These are phyloP conservation scores for Cyrtodaria siliqua DNA, from an alignment of 2,888 invertebrate genomes.

Conservation along the genomic window DNA sequence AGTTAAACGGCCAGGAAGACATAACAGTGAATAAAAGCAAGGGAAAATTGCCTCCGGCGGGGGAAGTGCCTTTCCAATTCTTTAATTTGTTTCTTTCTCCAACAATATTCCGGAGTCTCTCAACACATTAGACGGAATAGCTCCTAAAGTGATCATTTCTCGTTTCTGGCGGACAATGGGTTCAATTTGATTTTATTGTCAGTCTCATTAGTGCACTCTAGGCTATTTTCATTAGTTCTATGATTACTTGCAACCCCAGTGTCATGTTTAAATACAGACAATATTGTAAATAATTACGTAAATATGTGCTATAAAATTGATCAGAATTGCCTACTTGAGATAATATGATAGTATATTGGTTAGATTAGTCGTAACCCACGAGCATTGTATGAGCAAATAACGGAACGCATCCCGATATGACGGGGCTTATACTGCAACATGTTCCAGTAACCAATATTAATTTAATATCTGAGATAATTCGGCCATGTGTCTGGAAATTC, in stretches of 20 bases:
- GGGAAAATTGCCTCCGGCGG: slow-evolving; percentile 19
- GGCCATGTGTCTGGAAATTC: slow-evolving; percentile 26
- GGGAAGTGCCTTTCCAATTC: slow-evolving; percentile 35
- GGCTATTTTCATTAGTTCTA: slow-evolving; percentile 51
- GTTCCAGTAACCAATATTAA: not conserved
- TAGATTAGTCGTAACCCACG: slow-evolving; percentile 25
- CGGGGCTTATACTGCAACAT: not conserved
- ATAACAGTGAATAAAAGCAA: slow-evolving; percentile 26
- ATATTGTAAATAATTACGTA: slow-evolving; percentile 56
- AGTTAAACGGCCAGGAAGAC: slow-evolving; percentile 39
- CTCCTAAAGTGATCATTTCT: slow-evolving; percentile 44
- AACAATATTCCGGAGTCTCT: slow-evolving; percentile 30
- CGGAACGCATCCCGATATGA: not conserved
- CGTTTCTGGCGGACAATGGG: slow-evolving; percentile 44
- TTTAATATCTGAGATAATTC: slow-evolving; percentile 30
- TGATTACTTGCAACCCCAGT: slow-evolving; percentile 39
- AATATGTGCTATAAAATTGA: slow-evolving; percentile 39
- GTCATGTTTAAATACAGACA: slow-evolving; percentile 46
- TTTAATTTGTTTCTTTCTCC: slow-evolving; percentile 44
- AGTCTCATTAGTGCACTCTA: slow-evolving; percentile 32
- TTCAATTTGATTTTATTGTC: slow-evolving; percentile 62
- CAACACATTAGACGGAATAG: slow-evolving; percentile 43
- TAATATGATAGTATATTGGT: slow-evolving; percentile 24
- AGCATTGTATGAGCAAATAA: not conserved
- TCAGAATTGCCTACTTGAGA: slow-evolving; percentile 26